Evolutionary conservation across 2,888 invertebrate species (phyloP).

Genomic region (Phanerotoma sp.): DNA sequence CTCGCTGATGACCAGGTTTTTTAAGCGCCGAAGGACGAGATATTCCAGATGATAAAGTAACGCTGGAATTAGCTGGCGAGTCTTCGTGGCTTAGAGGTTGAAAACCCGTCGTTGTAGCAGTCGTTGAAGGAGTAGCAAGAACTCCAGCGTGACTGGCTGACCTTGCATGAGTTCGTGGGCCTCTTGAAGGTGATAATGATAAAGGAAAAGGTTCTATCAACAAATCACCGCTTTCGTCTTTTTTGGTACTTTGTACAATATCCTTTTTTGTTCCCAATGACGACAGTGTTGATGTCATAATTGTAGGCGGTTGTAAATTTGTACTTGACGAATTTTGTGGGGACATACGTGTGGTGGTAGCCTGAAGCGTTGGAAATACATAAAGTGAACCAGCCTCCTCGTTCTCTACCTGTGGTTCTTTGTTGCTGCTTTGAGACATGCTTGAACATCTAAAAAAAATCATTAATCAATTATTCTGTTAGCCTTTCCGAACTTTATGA

Average conservation of each 20-base stretch:
- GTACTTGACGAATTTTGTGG: conserved; percentile 29
- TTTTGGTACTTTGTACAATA: conserved; percentile 28
- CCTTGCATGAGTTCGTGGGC: conserved; percentile 65
- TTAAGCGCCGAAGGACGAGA: conserved; percentile 72
- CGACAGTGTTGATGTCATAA: conserved; percentile 7
- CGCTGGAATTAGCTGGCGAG: background rate
- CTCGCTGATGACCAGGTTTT: conserved; percentile 77
- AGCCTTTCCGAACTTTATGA: no score
- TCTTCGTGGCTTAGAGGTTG: no score
- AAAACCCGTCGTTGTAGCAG: conserved; percentile 1
- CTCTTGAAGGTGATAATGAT: conserved; percentile 41
- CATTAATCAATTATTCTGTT: no score
- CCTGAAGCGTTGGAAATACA: conserved; percentile 45
- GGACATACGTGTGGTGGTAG: conserved; percentile 30
- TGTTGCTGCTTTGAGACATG: conserved; percentile 67
- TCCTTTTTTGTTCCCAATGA: conserved; percentile 25
- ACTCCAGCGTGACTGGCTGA: conserved; percentile 86
- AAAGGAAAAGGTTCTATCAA: conserved; percentile 18
- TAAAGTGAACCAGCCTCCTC: conserved; percentile 51
- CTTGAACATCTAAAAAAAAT: conserved; percentile 64
- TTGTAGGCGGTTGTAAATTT: conserved; percentile 17
- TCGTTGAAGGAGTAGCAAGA: conserved; percentile 57
- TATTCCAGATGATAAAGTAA: conserved; percentile 5
- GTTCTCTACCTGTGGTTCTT: conserved; percentile 58
- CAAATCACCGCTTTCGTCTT: conserved; percentile 28